phyloP scores from a whole-genome alignment of 2,888 invertebrate species.

The Fragum sueziense region DNA sequence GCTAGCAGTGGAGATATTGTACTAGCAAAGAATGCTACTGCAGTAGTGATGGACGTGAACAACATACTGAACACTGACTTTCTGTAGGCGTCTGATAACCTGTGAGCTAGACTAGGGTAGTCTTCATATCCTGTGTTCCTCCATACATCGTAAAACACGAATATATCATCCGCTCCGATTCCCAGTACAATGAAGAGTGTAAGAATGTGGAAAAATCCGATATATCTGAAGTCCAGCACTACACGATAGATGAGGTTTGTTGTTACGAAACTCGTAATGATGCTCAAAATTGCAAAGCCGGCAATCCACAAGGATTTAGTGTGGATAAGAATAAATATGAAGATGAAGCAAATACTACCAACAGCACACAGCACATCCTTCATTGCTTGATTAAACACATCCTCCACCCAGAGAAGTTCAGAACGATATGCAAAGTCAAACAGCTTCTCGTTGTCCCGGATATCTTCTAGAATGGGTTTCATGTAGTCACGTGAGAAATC shows the following conservation, averaged over 20 bases:
- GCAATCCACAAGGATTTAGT: constrained; percentile 71
- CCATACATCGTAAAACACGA: constrained; percentile 75
- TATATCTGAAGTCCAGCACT: constrained; percentile 68
- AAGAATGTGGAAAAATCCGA: constrained; percentile 72
- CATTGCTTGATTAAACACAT: constrained; percentile 61
- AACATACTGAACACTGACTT: constrained; percentile 72
- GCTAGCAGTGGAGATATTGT: constrained; percentile 72
- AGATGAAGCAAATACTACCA: constrained; percentile 70
- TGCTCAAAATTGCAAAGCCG: constrained; percentile 66
- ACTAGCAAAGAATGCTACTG: constrained; percentile 71
- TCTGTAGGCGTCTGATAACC: constrained; percentile 67
- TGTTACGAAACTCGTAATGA: constrained; percentile 67
- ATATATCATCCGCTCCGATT: constrained; percentile 72
- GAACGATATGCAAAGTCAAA: constrained; percentile 66
- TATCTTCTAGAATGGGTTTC: constrained; percentile 45
- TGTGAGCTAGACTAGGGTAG: constrained; percentile 65
- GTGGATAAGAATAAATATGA: constrained; percentile 66
- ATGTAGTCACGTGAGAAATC: constrained; percentile 50
- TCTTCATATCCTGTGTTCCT: constrained; percentile 56
- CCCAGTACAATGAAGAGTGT: constrained; percentile 72
- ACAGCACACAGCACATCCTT: constrained; percentile 64
- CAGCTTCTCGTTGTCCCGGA: constrained; percentile 1
- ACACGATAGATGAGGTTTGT: constrained; percentile 70
- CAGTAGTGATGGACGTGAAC: constrained; percentile 71
- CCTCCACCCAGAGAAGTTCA: constrained; percentile 57